Evolutionary conservation across 2,888 invertebrate species (phyloP).

Genomic region (Dolomedes plantarius): DNA sequence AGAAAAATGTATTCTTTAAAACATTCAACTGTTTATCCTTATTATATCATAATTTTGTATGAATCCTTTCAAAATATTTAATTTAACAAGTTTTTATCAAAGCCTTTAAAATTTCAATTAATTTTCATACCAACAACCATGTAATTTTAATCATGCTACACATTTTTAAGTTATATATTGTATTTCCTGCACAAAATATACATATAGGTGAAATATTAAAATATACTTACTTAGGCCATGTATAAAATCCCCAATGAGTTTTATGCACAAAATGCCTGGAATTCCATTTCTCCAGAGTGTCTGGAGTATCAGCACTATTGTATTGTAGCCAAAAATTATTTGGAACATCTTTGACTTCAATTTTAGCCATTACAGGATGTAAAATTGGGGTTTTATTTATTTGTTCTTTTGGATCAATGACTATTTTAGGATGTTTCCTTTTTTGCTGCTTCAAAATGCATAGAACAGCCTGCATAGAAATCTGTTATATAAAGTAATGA

Average conservation of each 20-base stretch:
- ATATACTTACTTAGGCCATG: conserved; percentile 77
- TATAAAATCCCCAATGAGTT: conserved; percentile 80
- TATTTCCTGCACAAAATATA: too few relatives aligned
- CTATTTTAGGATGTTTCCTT: conserved; percentile 81
- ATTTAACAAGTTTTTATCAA: too few relatives aligned
- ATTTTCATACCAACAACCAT: too few relatives aligned
- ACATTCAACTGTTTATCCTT: too few relatives aligned
- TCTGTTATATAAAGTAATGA: conserved; percentile 75
- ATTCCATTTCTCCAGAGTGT: conserved; percentile 85
- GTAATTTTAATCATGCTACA: too few relatives aligned
- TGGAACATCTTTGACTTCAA: conserved; percentile 76
- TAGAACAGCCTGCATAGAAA: conserved; percentile 81
- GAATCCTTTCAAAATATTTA: too few relatives aligned
- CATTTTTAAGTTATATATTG: too few relatives aligned
- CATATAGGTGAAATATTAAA: too few relatives aligned
- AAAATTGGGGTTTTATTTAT: conserved; percentile 27
- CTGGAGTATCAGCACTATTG: conserved; percentile 80
- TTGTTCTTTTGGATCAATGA: conserved; percentile 79
- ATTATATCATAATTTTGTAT: too few relatives aligned
- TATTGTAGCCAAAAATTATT: conserved; percentile 88
- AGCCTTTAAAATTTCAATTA: too few relatives aligned
- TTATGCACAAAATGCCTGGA: conserved; percentile 84
- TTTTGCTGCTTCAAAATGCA: conserved; percentile 86
- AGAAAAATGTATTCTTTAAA: too few relatives aligned
- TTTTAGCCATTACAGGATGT: conserved; percentile 33